phyloP scores from a whole-genome alignment of 2,888 invertebrate genomes.

The Pseudanteris insignis region DNA sequence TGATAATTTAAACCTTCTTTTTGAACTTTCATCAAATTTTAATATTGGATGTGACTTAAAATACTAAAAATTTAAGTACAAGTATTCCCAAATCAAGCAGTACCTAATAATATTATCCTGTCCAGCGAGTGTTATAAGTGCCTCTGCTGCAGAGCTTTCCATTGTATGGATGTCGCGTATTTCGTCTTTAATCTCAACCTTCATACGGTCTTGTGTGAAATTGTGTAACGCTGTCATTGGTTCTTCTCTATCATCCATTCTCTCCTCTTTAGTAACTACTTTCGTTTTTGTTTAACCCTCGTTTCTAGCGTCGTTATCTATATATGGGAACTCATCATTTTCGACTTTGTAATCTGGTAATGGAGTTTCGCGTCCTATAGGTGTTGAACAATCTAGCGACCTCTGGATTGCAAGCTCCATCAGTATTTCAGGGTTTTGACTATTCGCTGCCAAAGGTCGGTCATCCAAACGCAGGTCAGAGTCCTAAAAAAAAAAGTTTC shows the following conservation, averaged over 20 bases:
- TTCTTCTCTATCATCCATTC: constrained; percentile 18
- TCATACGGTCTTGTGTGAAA: constrained; percentile 1
- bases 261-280: constrained; percentile 45
- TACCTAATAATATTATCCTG: constrained; percentile 57
- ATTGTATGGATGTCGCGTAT: constrained; percentile 59
- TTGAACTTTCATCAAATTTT: too few species aligned
- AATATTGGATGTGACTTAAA: too few species aligned
- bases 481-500: constrained; percentile 47
- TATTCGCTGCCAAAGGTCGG: constrained; percentile 58
- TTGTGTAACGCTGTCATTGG: neutral
- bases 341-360: constrained; percentile 52
- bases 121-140: constrained; percentile 61
- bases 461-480: constrained; percentile 54
- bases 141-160: constrained; percentile 64
- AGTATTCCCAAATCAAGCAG: neutral
- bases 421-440: constrained; percentile 62
- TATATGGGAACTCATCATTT: constrained; percentile 58
- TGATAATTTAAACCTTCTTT: too few species aligned
- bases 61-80: neutral
- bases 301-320: constrained; percentile 56
- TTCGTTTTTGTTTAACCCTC: constrained; percentile 46
- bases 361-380: constrained; percentile 58
- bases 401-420: constrained; percentile 62
- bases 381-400: constrained; percentile 60
- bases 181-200: constrained; percentile 50